A percentile compares a stretch with the other conserved stretches of the same genome.
phyloP scores from a whole-genome alignment of 2,113 vertebrate species.

The Callipepla californica region DNA sequence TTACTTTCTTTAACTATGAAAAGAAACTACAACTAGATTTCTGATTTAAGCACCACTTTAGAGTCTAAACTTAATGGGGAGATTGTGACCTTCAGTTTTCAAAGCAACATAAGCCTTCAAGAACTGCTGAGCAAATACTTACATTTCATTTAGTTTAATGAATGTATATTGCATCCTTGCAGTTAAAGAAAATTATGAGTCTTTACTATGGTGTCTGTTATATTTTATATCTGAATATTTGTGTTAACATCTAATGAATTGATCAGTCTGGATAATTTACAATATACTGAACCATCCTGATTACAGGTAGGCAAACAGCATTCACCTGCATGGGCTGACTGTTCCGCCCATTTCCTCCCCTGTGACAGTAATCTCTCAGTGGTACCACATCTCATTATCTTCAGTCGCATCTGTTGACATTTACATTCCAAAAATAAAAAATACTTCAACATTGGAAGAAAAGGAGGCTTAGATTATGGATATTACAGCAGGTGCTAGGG shows the following conservation, averaged over 20 bases:
- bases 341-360: neutral
- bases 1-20: neutral
- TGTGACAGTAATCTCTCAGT: neutral
- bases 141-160: neutral
- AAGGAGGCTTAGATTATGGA: constrained; percentile 30
- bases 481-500: constrained; percentile 61
- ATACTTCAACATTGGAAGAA: neutral
- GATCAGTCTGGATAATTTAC: neutral
- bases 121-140: neutral
- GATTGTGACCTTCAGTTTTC: neutral
- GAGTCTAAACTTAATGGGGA: neutral
- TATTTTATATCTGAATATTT: neutral
- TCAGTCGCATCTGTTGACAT: constrained; percentile 59
- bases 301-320: neutral
- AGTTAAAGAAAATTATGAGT: neutral
- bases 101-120: neutral
- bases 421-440: constrained; percentile 36
- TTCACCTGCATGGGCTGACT: neutral
- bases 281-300: neutral
- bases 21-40: neutral
- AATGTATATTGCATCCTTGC: neutral
- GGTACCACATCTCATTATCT: neutral
- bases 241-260: neutral
- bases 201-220: neutral
- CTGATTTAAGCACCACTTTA: neutral